phyloP scores from a whole-genome alignment of 2,113 vertebrate species.

The Eulemur rufifrons region DNA sequence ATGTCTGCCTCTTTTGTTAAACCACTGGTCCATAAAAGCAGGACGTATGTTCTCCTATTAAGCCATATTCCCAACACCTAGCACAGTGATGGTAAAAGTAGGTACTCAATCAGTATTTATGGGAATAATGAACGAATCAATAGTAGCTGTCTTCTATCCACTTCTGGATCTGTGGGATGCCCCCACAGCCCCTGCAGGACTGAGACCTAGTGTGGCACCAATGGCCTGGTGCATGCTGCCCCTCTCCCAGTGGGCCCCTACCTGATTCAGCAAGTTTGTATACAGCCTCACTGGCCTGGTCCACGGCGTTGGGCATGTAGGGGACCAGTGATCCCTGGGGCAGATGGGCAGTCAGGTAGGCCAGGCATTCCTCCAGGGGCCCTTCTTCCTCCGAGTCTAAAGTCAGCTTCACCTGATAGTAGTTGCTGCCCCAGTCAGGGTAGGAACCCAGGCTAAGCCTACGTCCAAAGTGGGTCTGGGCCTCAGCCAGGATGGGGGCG shows the following conservation, averaged over 20 bases:
- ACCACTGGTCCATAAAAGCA: neutral
- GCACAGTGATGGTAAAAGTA: neutral
- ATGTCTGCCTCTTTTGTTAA: neutral
- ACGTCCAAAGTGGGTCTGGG: slow-evolving; percentile 84
- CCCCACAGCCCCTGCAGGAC: neutral
- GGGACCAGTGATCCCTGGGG: slow-evolving; percentile 87
- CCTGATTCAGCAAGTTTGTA: slow-evolving; percentile 90
- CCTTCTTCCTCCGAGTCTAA: slow-evolving; percentile 90
- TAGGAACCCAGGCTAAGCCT: slow-evolving; percentile 92
- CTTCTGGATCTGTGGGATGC: neutral
- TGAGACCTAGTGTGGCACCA: neutral
- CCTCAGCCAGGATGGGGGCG: slow-evolving; percentile 82
- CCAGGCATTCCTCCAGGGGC: slow-evolving; percentile 86
- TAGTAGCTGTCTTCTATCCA: neutral
- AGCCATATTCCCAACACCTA: neutral
- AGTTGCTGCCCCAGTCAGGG: slow-evolving; percentile 96
- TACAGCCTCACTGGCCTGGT: slow-evolving; percentile 87
- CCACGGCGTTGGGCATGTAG: slow-evolving; percentile 84
- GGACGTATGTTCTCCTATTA: neutral
- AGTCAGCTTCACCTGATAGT: slow-evolving; percentile 92
- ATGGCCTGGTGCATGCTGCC: neutral
- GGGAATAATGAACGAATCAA: neutral
- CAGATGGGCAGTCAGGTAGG: slow-evolving; percentile 87
- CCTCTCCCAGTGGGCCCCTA: slow-evolving; percentile 67
- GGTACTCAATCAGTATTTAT: neutral